These are phyloP conservation scores for Leptinotarsa rubiginosa DNA, from an alignment of 2,888 invertebrate genomes.

Conservation along the genomic window DNA sequence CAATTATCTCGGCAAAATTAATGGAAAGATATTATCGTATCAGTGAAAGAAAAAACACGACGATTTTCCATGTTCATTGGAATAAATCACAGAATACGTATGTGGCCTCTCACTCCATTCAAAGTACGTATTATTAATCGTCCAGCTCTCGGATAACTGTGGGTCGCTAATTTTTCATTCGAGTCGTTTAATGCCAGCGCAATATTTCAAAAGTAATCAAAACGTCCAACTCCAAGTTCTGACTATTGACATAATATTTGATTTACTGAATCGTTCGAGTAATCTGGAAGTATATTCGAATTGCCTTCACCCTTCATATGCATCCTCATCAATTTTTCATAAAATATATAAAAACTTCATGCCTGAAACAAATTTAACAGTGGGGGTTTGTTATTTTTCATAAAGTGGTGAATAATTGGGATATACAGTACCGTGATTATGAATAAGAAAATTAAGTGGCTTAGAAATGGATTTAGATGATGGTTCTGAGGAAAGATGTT, in stretches of 20 bases:
- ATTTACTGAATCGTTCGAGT: constrained; percentile 24
- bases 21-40: not conserved
- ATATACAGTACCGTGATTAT: not conserved
- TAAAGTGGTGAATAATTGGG: not conserved
- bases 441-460: not conserved
- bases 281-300: not conserved
- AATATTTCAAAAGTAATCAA: constrained; percentile 28
- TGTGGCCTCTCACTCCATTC: constrained; percentile 1
- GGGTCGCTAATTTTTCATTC: constrained; percentile 18
- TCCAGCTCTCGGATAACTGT: constrained; percentile 14
- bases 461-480: no score
- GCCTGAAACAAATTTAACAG: not conserved
- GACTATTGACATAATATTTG: constrained; percentile 23
- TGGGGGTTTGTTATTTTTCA: not conserved
- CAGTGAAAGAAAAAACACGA: not conserved
- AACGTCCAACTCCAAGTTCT: constrained; percentile 22
- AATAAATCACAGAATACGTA: not conserved
- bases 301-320: constrained; percentile 9
- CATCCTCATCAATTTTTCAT: constrained; percentile 4
- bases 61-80: not conserved
- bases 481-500: no score
- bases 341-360: not conserved
- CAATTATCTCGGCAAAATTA: not conserved
- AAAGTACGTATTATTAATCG: constrained; percentile 5
- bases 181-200: constrained; percentile 15